Conservation (phyloP, 1,140 invertebrate species). For the Drosophila parabipectinata region DNA sequence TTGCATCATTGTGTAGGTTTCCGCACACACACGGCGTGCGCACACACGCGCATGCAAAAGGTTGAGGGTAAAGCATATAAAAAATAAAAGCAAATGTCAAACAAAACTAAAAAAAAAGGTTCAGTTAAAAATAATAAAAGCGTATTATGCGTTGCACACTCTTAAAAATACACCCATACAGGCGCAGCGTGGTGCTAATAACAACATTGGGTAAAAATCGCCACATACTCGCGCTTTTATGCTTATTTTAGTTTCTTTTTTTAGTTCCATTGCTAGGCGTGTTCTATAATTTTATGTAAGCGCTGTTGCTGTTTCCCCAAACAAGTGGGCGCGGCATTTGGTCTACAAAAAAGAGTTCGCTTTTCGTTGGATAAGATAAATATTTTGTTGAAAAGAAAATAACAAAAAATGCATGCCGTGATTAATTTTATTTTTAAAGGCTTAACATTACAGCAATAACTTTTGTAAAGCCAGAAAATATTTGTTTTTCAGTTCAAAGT, state of each 20-base stretch:
- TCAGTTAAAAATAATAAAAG: constrained; percentile 70
- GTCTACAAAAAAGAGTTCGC: constrained; percentile 6
- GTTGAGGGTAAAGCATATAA: constrained; percentile 36
- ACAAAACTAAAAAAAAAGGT: constrained; percentile 67
- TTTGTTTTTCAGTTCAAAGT: constrained; percentile 23
- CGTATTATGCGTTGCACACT: constrained; percentile 47
- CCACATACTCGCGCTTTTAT: constrained; percentile 42
- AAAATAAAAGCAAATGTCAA: constrained; percentile 51
- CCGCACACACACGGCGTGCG: constrained; percentile 13
- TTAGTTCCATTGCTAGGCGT: constrained; percentile 40
- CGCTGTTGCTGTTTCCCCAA: constrained; percentile 16
- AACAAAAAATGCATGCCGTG: constrained; percentile 20
- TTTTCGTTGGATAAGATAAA: constrained; percentile 35
- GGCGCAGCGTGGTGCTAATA: constrained; percentile 38
- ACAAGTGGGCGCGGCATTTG: constrained; percentile 59
- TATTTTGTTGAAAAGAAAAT: constrained; percentile 23
- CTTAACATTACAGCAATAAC: constrained; percentile 34
- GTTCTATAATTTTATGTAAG: constrained; percentile 67
- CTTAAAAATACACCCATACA: constrained; percentile 28
- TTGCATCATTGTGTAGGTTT: constrained; percentile 75
- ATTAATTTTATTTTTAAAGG: constrained; percentile 52
- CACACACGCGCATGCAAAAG: constrained; percentile 17
- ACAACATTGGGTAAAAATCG: constrained; percentile 48
- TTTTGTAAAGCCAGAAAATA: constrained; percentile 22
- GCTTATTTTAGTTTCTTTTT: constrained; percentile 48